A percentile compares a stretch with the other conserved stretches of the same genome.
phyloP scores from a whole-genome alignment of 2,113 vertebrate species.

The Chlorodrepanis virens region DNA sequence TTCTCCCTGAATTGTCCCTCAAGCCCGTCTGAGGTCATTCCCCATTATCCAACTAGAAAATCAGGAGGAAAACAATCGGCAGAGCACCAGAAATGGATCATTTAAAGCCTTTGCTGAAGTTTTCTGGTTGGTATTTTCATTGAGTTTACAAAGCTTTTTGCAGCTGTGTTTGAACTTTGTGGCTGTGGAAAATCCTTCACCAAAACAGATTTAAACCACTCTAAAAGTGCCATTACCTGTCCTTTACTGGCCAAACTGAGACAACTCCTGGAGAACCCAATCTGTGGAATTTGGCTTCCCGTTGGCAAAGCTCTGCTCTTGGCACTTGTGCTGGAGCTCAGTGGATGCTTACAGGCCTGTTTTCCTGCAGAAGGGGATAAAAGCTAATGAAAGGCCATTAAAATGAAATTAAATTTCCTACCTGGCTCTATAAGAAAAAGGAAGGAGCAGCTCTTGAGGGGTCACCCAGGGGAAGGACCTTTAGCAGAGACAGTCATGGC shows the following conservation, averaged over 20 bases:
- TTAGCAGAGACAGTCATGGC: rapidly evolving
- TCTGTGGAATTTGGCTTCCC: background rate
- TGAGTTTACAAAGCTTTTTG: background rate
- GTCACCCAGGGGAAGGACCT: background rate
- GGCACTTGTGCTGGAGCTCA: background rate
- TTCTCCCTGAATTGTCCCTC: rapidly evolving
- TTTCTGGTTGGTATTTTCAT: background rate
- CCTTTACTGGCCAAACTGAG: background rate
- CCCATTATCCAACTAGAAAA: rapidly evolving
- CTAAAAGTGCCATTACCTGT: background rate
- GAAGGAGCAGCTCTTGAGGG: background rate
- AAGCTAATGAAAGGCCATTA: background rate
- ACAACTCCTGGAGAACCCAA: background rate
- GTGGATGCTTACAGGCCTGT: rapidly evolving
- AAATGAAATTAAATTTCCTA: background rate
- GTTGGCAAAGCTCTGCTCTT: background rate
- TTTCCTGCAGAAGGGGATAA: background rate
- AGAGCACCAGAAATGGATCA: background rate
- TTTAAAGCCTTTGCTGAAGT: background rate
- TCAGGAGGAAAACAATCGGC: rapidly evolving
- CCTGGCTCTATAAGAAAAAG: background rate
- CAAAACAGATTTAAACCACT: background rate
- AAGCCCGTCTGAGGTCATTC: background rate
- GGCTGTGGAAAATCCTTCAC: background rate
- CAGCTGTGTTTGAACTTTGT: background rate